Base-by-base conservation (phyloP, 2,113 vertebrate genomes). In the Nerophis lumbriciformis region DNA sequence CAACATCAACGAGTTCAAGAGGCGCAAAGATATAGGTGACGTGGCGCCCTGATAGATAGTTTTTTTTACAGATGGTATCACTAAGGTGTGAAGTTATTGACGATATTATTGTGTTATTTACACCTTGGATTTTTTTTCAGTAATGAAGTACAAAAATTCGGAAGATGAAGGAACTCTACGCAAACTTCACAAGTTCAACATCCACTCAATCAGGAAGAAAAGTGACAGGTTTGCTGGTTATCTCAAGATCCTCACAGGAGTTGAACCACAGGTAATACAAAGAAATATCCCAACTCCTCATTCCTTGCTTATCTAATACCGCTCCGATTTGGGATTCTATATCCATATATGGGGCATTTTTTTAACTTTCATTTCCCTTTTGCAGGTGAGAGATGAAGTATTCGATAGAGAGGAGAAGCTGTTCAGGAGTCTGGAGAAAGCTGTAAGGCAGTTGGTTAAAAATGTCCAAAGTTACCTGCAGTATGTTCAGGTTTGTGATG, bases 121-220 rank as follows among this genome's bases (percentile, higher is more conserved):
- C 14, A 9, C 19, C 19, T 47, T 56, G n/a, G 35, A 35, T 54
- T 6, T 5, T 21, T 84, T 80, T 73, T 75, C 87, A 99, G 97
- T 95, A 67, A 89, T 98, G 88, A 99, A 98, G 79, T 99, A 99
- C 63, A 98, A 93, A 81, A 93, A 90, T 72, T 85, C 84, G 48
- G 96, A 99, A 21, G 95, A 98, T 63, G 96, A 98, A 36, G 94
- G 92, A 78, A 93, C 92, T 2, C 76, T 99, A 66, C 95, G 93
- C 16, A 98, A 94, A 82, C 80, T 99, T 61, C 88, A 94, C 66
- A 95, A 92, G 82, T 80, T 99, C 59, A 99, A 90, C 80, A 95
- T 99, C 79, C 97, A 96, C 78, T 99, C 97, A 16, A 95, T 99
- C 75, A 92, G 93, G 57, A 99, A 99, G 85, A 98, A 98, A 84